phyloP scores from a whole-genome alignment of 2,113 vertebrate genomes.

The Thunnus maccoyii region DNA sequence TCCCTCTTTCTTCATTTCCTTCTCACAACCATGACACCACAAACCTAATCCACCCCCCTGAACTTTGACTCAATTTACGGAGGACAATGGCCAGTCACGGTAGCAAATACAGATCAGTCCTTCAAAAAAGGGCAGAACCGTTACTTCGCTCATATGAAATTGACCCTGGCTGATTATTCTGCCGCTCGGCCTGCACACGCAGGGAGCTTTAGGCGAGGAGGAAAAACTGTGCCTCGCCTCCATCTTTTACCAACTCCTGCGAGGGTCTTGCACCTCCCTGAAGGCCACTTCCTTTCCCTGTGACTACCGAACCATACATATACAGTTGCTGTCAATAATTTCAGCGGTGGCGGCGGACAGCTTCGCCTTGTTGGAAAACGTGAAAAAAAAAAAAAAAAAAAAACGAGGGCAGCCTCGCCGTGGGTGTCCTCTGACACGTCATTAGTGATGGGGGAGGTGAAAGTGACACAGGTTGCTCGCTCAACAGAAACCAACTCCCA shows the following conservation, averaged over 20 bases:
- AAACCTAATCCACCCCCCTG: constrained; percentile 59
- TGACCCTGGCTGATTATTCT: constrained; percentile 55
- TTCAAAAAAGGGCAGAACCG: constrained; percentile 14
- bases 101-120: constrained; percentile 47
- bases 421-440: constrained; percentile 78
- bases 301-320: constrained; percentile 38
- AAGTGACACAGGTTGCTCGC: constrained; percentile 74
- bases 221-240: constrained; percentile 19
- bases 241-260: constrained; percentile 48
- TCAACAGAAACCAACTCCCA: constrained; percentile 70
- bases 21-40: constrained; percentile 35
- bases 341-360: constrained; percentile 5
- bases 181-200: constrained; percentile 7
- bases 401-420: constrained; percentile 32
- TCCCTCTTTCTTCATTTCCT: background rate
- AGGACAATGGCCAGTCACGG: constrained; percentile 53
- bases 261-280: constrained; percentile 46
- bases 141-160: constrained; percentile 14
- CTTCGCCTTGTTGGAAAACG: constrained; percentile 14
- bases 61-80: constrained; percentile 62
- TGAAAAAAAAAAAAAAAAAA: background rate
- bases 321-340: constrained; percentile 66
- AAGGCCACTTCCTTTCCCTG: constrained; percentile 46
- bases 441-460: constrained; percentile 66
- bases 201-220: constrained; percentile 6